Percentiles rank a stretch among this genome's conserved stretches.
These are phyloP conservation scores for Phoxinus phoxinus DNA, from an alignment of 2,113 vertebrate species.

Conservation along the genomic window DNA sequence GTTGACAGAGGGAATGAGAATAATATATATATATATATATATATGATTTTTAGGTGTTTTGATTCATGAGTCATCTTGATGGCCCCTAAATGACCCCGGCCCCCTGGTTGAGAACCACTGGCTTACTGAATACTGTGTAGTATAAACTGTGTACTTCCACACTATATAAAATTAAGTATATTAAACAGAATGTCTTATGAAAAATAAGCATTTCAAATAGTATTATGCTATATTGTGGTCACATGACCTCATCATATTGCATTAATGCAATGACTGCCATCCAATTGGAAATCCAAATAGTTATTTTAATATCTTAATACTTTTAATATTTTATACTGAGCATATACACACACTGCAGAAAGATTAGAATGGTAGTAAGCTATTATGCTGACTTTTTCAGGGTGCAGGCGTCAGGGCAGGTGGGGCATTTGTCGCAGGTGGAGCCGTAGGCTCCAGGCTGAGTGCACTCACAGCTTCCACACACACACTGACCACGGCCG, in stretches of 20 bases:
- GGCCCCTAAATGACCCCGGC: too few relatives aligned
- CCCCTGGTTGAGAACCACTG: too few relatives aligned
- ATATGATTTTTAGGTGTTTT: too few relatives aligned
- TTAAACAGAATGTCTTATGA: not conserved
- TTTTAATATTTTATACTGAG: too few relatives aligned
- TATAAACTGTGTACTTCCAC: not conserved
- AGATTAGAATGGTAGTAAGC: not conserved
- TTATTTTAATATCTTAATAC: not conserved
- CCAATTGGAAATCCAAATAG: not conserved
- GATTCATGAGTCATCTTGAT: too few relatives aligned
- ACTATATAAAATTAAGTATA: not conserved
- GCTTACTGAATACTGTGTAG: not conserved
- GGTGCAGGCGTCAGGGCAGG: constrained; percentile 93
- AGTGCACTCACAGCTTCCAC: constrained; percentile 90
- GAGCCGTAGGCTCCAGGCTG: constrained; percentile 92
- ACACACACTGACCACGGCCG: constrained; percentile 88
- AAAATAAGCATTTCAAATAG: not conserved
- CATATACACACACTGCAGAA: not conserved
- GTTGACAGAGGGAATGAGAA: too few relatives aligned
- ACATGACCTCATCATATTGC: not conserved
- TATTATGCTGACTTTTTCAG: constrained; percentile 88
- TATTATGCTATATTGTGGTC: not conserved
- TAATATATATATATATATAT: too few relatives aligned
- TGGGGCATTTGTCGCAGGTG: constrained; percentile 96
- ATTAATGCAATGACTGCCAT: not conserved